These are phyloP conservation scores for Neoaliturus tenellus DNA, from an alignment of 2,888 invertebrate genomes.

Conservation along the genomic window DNA sequence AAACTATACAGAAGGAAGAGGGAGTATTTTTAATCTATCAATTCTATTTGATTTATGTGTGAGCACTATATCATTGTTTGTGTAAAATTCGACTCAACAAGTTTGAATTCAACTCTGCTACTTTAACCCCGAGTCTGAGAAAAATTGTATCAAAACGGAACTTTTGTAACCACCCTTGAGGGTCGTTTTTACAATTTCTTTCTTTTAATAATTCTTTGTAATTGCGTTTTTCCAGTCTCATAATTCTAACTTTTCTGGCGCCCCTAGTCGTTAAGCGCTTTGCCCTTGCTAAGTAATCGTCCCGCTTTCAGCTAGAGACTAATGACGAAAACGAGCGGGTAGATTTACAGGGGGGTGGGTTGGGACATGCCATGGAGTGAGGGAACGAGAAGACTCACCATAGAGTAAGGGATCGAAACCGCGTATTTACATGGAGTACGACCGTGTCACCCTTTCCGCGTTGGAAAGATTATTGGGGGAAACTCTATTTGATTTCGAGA, in stretches of 20 bases:
- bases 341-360: too few species aligned
- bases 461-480: conserved; percentile 35
- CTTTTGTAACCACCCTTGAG: too few species aligned
- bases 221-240: not conserved
- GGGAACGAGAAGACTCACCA: not conserved
- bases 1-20: too few species aligned
- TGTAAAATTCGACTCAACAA: too few species aligned
- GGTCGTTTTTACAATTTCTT: not conserved
- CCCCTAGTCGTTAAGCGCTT: conserved; percentile 4
- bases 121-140: too few species aligned
- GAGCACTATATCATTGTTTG: too few species aligned
- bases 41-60: too few species aligned
- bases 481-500: conserved; percentile 46
- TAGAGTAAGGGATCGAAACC: not conserved
- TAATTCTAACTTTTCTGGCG: not conserved
- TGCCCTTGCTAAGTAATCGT: not conserved
- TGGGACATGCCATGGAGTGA: too few species aligned
- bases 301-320: not conserved
- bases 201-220: conserved; percentile 30
- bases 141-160: too few species aligned
- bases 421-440: conserved; percentile 1
- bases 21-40: too few species aligned
- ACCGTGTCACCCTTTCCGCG: conserved; percentile 30
- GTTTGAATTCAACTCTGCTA: too few species aligned
- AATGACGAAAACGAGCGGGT: not conserved